These are phyloP conservation scores for Drosophila orosa DNA, from an alignment of 1,140 invertebrate genomes.

Conservation along the genomic window DNA sequence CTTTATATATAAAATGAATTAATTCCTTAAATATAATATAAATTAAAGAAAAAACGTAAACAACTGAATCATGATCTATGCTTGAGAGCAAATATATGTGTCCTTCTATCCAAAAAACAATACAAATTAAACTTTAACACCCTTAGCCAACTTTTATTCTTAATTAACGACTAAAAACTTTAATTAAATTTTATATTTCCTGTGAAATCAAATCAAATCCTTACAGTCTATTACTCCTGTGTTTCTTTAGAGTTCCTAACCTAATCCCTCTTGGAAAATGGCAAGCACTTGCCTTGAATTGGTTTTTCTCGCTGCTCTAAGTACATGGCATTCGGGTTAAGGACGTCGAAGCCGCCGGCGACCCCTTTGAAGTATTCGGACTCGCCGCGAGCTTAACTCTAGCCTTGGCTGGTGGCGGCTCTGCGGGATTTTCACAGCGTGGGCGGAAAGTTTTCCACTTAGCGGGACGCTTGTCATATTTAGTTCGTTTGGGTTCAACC, in stretches of 20 bases:
- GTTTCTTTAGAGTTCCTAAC: background rate
- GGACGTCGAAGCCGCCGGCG: conserved; percentile 21
- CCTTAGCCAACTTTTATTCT: background rate
- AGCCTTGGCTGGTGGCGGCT: conserved; percentile 12
- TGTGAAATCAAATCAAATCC: background rate
- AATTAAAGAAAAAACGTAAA: too few relatives aligned
- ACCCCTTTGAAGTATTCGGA: conserved; percentile 6
- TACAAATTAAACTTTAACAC: too few relatives aligned
- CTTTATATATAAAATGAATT: background rate
- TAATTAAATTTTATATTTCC: too few relatives aligned
- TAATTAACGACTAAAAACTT: background rate
- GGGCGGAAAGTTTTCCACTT: conserved; percentile 52
- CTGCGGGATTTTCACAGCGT: conserved; percentile 21
- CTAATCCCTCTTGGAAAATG: background rate
- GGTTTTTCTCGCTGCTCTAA: conserved; percentile 6
- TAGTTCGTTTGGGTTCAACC: background rate
- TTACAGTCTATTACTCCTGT: background rate
- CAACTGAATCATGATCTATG: too few relatives aligned
- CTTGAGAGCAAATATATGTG: too few relatives aligned
- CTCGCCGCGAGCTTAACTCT: conserved; percentile 9
- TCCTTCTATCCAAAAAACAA: too few relatives aligned
- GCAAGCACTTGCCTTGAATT: conserved; percentile 15
- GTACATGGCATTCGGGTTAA: conserved; percentile 29
- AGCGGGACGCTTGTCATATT: conserved; percentile 17
- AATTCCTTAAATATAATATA: background rate